phyloP scores from a whole-genome alignment of 2,888 invertebrate genomes.

The Polyploca ridens region DNA sequence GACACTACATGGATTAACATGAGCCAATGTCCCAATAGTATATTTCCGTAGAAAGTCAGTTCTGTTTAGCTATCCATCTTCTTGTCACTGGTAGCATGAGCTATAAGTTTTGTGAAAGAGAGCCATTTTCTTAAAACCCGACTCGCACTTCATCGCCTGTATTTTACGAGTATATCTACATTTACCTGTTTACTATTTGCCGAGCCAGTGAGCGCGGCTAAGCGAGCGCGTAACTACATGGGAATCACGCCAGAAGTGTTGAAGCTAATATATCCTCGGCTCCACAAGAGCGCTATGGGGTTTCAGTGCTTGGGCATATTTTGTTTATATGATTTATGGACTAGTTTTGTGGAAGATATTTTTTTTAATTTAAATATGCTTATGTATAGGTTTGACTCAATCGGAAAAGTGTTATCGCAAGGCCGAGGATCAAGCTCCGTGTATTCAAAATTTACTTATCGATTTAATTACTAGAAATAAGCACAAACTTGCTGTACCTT shows the following conservation, averaged over 20 bases:
- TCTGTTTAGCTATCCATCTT: too few relatives aligned
- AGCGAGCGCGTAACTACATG: slow-evolving; percentile 9
- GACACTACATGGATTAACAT: too few relatives aligned
- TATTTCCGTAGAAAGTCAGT: too few relatives aligned
- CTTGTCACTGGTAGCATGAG: too few relatives aligned
- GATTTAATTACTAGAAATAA: too few relatives aligned
- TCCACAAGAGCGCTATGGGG: neutral
- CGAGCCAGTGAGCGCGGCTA: slow-evolving; percentile 7
- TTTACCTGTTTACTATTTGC: slow-evolving; percentile 9
- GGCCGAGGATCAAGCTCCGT: too few relatives aligned
- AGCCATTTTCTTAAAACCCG: neutral
- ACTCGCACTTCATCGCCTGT: neutral
- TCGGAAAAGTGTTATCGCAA: too few relatives aligned
- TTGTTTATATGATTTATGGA: neutral
- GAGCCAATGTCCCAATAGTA: too few relatives aligned
- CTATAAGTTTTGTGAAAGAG: neutral
- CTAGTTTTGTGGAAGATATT: neutral
- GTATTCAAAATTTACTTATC: too few relatives aligned
- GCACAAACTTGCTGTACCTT: too few relatives aligned
- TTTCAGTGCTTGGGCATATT: neutral
- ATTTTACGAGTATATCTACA: neutral
- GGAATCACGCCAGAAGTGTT: slow-evolving; percentile 8
- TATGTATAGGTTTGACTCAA: too few relatives aligned
- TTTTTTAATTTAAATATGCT: too few relatives aligned
- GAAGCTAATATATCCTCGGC: slow-evolving; percentile 2